These are phyloP conservation scores for Talpa occidentalis DNA, from an alignment of 2,113 vertebrate genomes.

Conservation along the genomic window DNA sequence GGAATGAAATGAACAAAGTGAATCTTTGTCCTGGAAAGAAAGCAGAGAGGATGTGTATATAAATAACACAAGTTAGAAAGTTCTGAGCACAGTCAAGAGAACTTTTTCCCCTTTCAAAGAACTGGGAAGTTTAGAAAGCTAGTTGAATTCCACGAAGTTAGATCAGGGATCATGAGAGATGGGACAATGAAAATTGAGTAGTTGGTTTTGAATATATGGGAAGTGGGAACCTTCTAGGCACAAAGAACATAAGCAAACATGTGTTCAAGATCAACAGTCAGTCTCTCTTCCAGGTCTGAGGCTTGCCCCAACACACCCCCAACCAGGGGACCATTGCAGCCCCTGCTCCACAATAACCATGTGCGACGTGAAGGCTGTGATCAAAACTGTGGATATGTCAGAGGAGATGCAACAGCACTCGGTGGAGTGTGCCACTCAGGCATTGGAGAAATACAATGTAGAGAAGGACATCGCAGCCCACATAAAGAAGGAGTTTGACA, in stretches of 20 bases:
- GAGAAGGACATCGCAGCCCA: no score
- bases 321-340: no score
- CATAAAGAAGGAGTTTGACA: no score
- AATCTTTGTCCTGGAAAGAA: conserved; percentile 50
- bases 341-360: no score
- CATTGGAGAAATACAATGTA: no score
- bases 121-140: neutral
- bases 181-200: neutral
- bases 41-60: neutral
- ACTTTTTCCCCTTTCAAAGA: neutral
- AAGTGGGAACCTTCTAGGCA: neutral
- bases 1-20: neutral
- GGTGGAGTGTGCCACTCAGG: no score
- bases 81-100: neutral
- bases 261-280: neutral
- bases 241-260: neutral
- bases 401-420: no score
- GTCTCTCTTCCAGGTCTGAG: neutral
- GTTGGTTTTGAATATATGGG: neutral
- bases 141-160: neutral
- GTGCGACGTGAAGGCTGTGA: no score
- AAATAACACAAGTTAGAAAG: conserved; percentile 13
- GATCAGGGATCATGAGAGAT: neutral
- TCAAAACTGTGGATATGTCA: no score
- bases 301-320: no score